Evolutionary conservation across 2,797 vertebrate species (phyloP).

Genomic region (Coluber constrictor): DNA sequence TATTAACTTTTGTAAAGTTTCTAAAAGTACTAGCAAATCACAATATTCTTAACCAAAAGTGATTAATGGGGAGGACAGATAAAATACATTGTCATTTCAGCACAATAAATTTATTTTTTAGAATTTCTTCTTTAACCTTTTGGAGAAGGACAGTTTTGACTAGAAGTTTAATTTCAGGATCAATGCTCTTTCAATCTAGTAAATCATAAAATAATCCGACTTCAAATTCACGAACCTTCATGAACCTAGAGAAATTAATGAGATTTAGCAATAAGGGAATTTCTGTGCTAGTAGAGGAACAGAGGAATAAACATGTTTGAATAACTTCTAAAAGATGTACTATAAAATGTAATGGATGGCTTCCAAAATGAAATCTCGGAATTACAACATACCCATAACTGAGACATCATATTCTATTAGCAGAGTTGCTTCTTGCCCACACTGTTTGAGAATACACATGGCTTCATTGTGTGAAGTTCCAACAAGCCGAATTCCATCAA

Average conservation of each 20-base stretch:
- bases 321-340: slow-evolving; percentile 41
- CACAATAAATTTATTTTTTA: background rate
- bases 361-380: background rate
- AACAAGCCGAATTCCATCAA: slow-evolving; percentile 93
- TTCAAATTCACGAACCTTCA: slow-evolving; percentile 55
- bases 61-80: background rate
- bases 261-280: slow-evolving; percentile 37
- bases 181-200: slow-evolving; percentile 40
- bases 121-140: slow-evolving; percentile 14
- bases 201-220: slow-evolving; percentile 52
- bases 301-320: slow-evolving; percentile 41
- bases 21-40: background rate
- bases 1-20: slow-evolving; percentile 7
- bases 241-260: slow-evolving; percentile 63
- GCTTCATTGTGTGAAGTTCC: slow-evolving; percentile 90
- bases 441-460: slow-evolving; percentile 96
- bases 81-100: background rate
- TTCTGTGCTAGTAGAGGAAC: slow-evolving; percentile 11
- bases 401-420: slow-evolving; percentile 95
- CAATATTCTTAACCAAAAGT: background rate
- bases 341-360: slow-evolving; percentile 27
- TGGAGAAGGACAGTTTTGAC: background rate
- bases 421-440: slow-evolving; percentile 93
- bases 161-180: background rate
- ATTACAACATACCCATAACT: slow-evolving; percentile 86